A percentile compares a stretch with the other conserved stretches of the same genome.
These are phyloP conservation scores for Silurus glanis DNA, from an alignment of 2,113 vertebrate species.

Conservation along the genomic window DNA sequence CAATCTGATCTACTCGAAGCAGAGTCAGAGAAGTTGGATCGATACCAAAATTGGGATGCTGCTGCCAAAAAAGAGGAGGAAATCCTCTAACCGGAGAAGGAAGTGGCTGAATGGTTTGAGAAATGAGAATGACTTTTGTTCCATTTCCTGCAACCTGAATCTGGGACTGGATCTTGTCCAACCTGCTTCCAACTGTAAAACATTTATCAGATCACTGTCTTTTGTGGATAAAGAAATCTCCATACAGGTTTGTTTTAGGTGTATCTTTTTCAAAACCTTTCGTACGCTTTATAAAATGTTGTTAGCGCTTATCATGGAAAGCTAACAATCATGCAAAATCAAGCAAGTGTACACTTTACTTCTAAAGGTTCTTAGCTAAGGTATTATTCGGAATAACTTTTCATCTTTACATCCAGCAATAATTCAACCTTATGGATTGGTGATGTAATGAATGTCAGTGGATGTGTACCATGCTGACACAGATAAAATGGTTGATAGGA, in stretches of 20 bases:
- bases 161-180: conserved; percentile 51
- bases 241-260: conserved; percentile 14
- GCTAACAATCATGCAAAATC: neutral
- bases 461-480: neutral
- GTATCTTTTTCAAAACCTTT: no score
- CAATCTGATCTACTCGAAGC: conserved; percentile 64
- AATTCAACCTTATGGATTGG: neutral
- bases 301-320: neutral
- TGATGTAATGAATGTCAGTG: neutral
- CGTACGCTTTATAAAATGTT: neutral
- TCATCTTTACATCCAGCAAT: neutral
- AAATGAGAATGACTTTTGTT: conserved; percentile 61
- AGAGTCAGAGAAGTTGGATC: conserved; percentile 60
- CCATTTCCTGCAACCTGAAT: conserved; percentile 41
- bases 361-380: conserved; percentile 46
- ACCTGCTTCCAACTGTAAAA: conserved; percentile 50
- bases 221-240: conserved; percentile 56
- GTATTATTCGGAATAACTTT: conserved; percentile 33
- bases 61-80: conserved; percentile 57
- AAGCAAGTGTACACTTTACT: neutral
- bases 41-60: conserved; percentile 58
- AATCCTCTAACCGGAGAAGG: conserved; percentile 47
- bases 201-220: conserved; percentile 60
- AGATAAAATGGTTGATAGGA: no score
- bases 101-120: conserved; percentile 53